These are phyloP conservation scores for Odontesthes bonariensis DNA, from an alignment of 2,113 vertebrate genomes.

Conservation along the genomic window DNA sequence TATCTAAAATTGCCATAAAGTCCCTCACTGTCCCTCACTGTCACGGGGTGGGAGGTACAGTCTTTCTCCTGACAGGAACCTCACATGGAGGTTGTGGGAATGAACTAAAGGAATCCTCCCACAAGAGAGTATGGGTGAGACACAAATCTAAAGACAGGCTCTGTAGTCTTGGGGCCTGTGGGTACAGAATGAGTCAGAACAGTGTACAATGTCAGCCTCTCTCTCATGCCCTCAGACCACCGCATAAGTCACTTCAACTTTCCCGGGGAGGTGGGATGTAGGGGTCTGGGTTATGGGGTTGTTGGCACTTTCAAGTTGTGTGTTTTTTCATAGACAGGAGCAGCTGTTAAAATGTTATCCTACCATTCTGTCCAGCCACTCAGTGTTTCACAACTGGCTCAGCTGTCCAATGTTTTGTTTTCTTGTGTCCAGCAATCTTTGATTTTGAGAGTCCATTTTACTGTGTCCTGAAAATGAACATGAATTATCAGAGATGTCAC, in stretches of 20 bases:
- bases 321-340: conserved; percentile 61
- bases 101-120: conserved; percentile 60
- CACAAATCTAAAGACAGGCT: conserved; percentile 55
- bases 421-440: conserved; percentile 28
- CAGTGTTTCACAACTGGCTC: conserved; percentile 55
- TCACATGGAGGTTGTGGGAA: conserved; percentile 77
- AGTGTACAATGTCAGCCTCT: conserved; percentile 40
- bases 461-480: background rate
- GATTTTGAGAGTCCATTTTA: conserved; percentile 6
- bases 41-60: conserved; percentile 45
- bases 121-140: conserved; percentile 63
- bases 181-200: conserved; percentile 54
- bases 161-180: conserved; percentile 49
- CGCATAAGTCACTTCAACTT: conserved; percentile 32
- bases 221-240: conserved; percentile 62
- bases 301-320: conserved; percentile 62
- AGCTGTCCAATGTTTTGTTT: conserved; percentile 61
- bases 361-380: conserved; percentile 54
- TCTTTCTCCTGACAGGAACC: conserved; percentile 43
- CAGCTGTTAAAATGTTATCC: conserved; percentile 83
- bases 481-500: background rate
- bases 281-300: conserved; percentile 32
- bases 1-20: conserved; percentile 38
- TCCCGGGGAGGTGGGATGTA: conserved; percentile 20
- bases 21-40: conserved; percentile 8